These are phyloP conservation scores for Drepana falcataria DNA, from an alignment of 2,888 invertebrate species.

Conservation along the genomic window DNA sequence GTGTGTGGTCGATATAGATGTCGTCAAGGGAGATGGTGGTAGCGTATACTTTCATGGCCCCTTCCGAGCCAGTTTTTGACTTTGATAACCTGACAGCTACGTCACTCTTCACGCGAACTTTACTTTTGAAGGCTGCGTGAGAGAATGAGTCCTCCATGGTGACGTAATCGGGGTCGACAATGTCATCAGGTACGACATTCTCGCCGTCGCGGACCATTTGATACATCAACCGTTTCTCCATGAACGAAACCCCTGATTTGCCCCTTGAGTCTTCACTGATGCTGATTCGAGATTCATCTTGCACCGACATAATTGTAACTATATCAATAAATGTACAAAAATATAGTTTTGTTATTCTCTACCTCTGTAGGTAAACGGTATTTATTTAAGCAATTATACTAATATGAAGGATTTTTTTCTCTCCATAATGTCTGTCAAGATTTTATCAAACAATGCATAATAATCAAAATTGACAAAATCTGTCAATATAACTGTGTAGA, in stretches of 20 bases:
- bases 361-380: not conserved
- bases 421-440: too few species aligned
- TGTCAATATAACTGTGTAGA: too few species aligned
- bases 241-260: slow-evolving; percentile 34
- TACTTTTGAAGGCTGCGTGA: slow-evolving; percentile 59
- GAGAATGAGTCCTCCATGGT: slow-evolving; percentile 49
- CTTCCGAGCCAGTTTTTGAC: slow-evolving; percentile 35
- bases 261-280: slow-evolving; percentile 23
- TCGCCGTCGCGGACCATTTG: slow-evolving; percentile 36
- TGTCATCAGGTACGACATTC: slow-evolving; percentile 57
- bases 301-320: not conserved
- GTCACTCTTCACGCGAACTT: slow-evolving; percentile 39
- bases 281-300: slow-evolving; percentile 15
- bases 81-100: slow-evolving; percentile 28
- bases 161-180: slow-evolving; percentile 41
- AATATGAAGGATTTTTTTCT: too few species aligned
- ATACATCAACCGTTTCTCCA: slow-evolving; percentile 47
- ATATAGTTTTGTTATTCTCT: not conserved
- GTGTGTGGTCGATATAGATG: slow-evolving; percentile 70
- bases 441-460: too few species aligned
- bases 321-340: not conserved
- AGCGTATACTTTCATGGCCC: slow-evolving; percentile 55
- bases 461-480: too few species aligned
- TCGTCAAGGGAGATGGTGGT: slow-evolving; percentile 74
- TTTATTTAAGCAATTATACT: too few species aligned